Evolutionary conservation across 2,113 vertebrate species (phyloP).

Genomic region (Cyphomyrus plagiostoma): DNA sequence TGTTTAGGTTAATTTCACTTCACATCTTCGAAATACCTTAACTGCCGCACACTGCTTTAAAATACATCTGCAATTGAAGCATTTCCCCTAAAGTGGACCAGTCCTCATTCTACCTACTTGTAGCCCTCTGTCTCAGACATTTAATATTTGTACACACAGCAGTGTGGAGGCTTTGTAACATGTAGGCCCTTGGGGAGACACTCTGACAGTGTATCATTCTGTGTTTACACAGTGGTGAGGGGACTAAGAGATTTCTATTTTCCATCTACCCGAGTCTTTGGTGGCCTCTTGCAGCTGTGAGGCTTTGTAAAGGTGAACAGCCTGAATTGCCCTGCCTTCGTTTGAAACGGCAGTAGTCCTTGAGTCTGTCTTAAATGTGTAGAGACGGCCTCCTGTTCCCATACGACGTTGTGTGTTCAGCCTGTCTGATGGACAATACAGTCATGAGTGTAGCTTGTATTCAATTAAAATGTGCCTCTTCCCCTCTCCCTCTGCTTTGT

Average conservation of each 20-base stretch:
- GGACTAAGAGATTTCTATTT: not conserved
- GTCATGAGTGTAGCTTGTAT: constrained; percentile 89
- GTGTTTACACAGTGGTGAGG: not conserved
- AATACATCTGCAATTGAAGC: not conserved
- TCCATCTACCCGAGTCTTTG: not conserved
- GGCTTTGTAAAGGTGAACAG: not conserved
- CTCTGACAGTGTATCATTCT: not conserved
- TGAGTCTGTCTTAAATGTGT: constrained; percentile 23
- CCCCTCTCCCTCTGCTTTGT: constrained; percentile 95
- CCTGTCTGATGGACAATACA: constrained; percentile 69
- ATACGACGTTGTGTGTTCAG: constrained; percentile 79
- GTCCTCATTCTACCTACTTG: not conserved
- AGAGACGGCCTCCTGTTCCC: constrained; percentile 28
- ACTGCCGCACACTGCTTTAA: not conserved
- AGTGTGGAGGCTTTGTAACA: not conserved
- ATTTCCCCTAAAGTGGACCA: not conserved
- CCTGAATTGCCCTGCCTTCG: not conserved
- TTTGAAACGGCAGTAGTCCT: not conserved
- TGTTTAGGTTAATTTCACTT: not conserved
- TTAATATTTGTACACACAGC: not conserved
- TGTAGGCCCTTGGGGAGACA: not conserved
- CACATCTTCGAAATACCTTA: not conserved
- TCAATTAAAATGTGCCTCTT: constrained; percentile 99
- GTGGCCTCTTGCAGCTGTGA: not conserved
- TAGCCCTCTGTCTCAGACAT: not conserved